Evolutionary conservation across 2,113 vertebrate species (phyloP).

Genomic region (Chunga burmeisteri): DNA sequence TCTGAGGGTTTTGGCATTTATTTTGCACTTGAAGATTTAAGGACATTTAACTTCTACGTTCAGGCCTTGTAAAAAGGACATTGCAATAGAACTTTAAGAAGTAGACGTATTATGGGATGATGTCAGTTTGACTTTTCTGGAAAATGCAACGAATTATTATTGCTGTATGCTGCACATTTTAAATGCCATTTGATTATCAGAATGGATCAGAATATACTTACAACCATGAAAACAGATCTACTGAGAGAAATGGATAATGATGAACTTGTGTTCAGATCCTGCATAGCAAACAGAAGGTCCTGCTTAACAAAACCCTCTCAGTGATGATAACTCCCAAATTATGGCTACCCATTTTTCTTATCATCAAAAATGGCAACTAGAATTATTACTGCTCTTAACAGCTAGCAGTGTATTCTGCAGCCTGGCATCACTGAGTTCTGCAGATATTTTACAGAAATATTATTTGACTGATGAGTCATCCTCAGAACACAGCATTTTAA

Average conservation of each 20-base stretch:
- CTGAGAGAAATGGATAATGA: neutral
- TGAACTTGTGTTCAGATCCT: neutral
- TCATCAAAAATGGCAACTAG: neutral
- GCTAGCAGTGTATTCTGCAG: neutral
- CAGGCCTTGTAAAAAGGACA: neutral
- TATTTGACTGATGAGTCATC: slow-evolving; percentile 4
- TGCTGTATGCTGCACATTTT: slow-evolving; percentile 26
- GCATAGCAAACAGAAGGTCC: neutral
- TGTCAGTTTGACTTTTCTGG: neutral
- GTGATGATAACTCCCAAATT: neutral
- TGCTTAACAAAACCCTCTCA: neutral
- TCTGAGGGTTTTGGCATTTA: neutral
- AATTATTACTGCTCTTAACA: neutral
- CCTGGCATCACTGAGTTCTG: neutral
- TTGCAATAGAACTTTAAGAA: neutral
- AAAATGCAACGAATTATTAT: neutral
- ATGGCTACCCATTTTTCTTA: neutral
- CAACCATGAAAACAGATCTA: neutral
- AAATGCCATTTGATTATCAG: slow-evolving; percentile 39
- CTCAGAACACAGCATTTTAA: neutral
- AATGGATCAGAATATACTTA: neutral
- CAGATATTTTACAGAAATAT: neutral
- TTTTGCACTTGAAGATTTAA: neutral
- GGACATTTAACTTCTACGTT: neutral
- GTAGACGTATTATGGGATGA: neutral